Percentiles rank a stretch among this genome's conserved stretches.
Evolutionary conservation across 2,113 vertebrate species (phyloP).

Genomic region (Python bivittatus): DNA sequence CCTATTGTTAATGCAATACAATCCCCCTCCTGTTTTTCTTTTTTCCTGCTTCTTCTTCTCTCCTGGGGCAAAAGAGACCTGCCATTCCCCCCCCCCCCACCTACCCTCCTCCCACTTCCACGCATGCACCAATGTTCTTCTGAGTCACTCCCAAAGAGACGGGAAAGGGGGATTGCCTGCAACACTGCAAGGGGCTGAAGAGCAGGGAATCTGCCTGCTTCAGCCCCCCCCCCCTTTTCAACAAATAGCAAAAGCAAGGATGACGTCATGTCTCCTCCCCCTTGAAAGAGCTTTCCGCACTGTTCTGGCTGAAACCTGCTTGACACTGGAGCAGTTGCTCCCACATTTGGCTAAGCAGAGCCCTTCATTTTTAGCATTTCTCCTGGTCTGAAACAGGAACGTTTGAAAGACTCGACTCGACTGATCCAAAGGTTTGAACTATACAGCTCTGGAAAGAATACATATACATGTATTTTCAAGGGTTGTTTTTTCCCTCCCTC

Average conservation of each 20-base stretch:
- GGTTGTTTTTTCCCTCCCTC: background rate
- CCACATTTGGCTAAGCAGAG: background rate
- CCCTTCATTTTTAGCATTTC: too few species aligned
- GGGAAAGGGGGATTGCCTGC: background rate
- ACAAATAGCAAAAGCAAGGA: background rate
- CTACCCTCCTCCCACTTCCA: background rate
- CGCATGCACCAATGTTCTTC: background rate
- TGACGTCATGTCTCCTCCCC: slow-evolving; percentile 9
- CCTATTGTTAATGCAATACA: background rate
- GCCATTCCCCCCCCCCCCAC: background rate
- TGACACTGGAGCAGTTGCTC: background rate
- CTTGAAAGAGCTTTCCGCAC: background rate
- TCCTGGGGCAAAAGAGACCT: background rate
- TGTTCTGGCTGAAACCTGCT: background rate
- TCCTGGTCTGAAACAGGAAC: background rate
- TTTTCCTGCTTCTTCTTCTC: too few species aligned
- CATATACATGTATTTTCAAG: background rate
- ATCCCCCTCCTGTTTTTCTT: background rate
- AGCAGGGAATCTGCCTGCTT: background rate
- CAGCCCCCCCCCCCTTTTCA: background rate
- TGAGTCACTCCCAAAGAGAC: too few species aligned
- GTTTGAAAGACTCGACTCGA: rapidly evolving
- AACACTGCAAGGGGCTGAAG: background rate
- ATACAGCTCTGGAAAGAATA: too few species aligned
- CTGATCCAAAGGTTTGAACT: background rate